A percentile compares a stretch with the other conserved stretches of the same genome.
Evolutionary conservation across 2,888 invertebrate genomes (phyloP).

Genomic region (Cephus nigrinus): DNA sequence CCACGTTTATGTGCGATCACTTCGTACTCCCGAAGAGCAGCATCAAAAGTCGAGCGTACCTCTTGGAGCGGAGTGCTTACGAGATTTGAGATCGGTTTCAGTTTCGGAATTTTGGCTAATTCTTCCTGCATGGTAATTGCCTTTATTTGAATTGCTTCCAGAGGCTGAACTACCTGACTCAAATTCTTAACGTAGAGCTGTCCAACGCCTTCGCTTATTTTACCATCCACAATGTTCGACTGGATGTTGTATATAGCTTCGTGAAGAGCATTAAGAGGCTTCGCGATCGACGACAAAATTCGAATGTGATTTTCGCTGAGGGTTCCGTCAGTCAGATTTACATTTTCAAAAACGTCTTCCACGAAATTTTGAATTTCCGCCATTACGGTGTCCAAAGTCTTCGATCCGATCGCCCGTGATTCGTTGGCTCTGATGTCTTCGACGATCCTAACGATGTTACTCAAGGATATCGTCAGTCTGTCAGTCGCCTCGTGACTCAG

Average conservation of each 20-base stretch:
- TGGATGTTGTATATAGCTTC: constrained; percentile 19
- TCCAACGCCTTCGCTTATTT: constrained; percentile 13
- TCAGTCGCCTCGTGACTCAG: constrained; percentile 9
- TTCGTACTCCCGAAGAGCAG: constrained; percentile 13
- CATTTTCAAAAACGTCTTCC: constrained; percentile 13
- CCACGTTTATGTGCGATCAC: constrained; percentile 15
- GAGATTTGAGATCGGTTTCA: constrained; percentile 8
- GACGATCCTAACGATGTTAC: constrained; percentile 13
- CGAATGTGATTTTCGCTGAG: constrained; percentile 23
- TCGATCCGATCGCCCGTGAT: constrained; percentile 3
- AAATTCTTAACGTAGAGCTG: constrained; percentile 9
- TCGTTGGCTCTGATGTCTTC: neutral
- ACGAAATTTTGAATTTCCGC: constrained; percentile 15
- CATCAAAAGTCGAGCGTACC: constrained; percentile 4
- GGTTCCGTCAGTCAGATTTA: constrained; percentile 7
- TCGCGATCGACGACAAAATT: constrained; percentile 27
- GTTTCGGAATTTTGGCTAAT: neutral
- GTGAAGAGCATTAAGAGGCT: constrained; percentile 29
- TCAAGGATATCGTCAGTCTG: constrained; percentile 8
- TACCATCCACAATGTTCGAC: constrained; percentile 12
- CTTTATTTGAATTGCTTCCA: constrained; percentile 24
- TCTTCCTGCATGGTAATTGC: constrained; percentile 15
- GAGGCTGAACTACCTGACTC: constrained; percentile 16
- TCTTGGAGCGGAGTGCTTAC: constrained; percentile 7
- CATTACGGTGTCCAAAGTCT: constrained; percentile 14